Evolutionary conservation across 1,140 invertebrate species (phyloP), one percentile per base, ranked within the genome.

Genomic region (Pemphigus obesinymphae): DNA sequence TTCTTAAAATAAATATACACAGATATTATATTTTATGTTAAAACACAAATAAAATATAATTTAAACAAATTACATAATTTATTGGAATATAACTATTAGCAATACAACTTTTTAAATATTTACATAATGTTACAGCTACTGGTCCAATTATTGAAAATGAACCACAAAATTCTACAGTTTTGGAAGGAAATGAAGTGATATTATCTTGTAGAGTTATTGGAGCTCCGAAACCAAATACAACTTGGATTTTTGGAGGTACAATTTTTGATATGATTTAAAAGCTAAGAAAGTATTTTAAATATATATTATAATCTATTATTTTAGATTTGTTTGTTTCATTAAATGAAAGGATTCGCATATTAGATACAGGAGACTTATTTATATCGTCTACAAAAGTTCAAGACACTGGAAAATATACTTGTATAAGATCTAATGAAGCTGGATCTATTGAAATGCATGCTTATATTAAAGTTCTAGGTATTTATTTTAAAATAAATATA

Each of bases 151-250:
- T 97, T 91, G 92, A 94, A 87, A 88, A 88, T 34, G 89, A 91
- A 53, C 97, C 96, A 3, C 88, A 92, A 86, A 97, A 98, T 89
- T 87, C 93, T 23, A 97, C 96, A 3, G 92, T 97, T 82, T 88
- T 97, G 82, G 96, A 97, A 88, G 95, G 95, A 26, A 95, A 96
- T 87, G 95, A 97, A 88, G 95, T 93, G 48, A 93, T 93, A 26
- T 90, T 98, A 80, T 90, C 89, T 26, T 98, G 97, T 87, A 89
- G 93, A 84, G 96, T 95, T 15, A 91, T 92, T 40, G 96, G 96
- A 50, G 95, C 96, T 2, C 96, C 96, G 20, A 90, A 91, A 83
- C 96, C 97, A 3, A 96, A 94, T 85, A 90, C 94, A n/a, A 94
- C 94, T 10, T 99, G 97, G 97, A 92, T 93, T 85, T 94, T 92